phyloP scores from a whole-genome alignment of 2,888 invertebrate species.

The Megaustenia siamemsis region DNA sequence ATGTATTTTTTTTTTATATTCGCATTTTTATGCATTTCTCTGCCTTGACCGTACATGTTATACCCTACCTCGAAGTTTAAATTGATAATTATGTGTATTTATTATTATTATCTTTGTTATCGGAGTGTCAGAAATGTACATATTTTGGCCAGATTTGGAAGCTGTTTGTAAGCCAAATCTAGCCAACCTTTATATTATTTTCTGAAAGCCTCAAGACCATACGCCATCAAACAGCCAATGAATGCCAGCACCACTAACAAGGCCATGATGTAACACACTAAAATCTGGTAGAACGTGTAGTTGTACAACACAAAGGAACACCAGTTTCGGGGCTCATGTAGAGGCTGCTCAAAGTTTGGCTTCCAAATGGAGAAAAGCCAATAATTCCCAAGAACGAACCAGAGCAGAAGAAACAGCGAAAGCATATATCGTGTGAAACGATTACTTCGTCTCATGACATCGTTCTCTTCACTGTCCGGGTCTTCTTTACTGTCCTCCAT shows the following conservation, averaged over 20 bases:
- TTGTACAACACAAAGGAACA: conserved; percentile 89
- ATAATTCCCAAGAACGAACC: conserved; percentile 89
- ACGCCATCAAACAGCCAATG: conserved; percentile 87
- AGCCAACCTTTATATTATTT: background rate
- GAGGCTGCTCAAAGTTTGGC: conserved; percentile 87
- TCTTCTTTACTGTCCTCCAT: conserved; percentile 73
- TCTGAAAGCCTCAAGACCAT: conserved; percentile 58
- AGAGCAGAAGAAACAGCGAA: conserved; percentile 86
- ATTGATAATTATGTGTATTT: no score
- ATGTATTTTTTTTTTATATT: no score
- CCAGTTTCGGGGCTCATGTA: conserved; percentile 89
- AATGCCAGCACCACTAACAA: conserved; percentile 86
- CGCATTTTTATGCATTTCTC: no score
- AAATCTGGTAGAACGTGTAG: conserved; percentile 87
- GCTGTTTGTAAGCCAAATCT: no score
- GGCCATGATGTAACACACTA: conserved; percentile 85
- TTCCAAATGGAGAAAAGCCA: conserved; percentile 90
- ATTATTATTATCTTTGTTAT: no score
- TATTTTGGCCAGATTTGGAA: no score
- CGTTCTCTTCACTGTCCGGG: conserved; percentile 83
- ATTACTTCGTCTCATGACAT: conserved; percentile 84
- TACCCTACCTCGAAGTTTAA: no score
- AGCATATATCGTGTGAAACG: conserved; percentile 85
- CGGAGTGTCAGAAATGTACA: no score
- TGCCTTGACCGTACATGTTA: no score